Evolutionary conservation across 2,113 vertebrate genomes (phyloP).

Genomic region (Fulica atra): DNA sequence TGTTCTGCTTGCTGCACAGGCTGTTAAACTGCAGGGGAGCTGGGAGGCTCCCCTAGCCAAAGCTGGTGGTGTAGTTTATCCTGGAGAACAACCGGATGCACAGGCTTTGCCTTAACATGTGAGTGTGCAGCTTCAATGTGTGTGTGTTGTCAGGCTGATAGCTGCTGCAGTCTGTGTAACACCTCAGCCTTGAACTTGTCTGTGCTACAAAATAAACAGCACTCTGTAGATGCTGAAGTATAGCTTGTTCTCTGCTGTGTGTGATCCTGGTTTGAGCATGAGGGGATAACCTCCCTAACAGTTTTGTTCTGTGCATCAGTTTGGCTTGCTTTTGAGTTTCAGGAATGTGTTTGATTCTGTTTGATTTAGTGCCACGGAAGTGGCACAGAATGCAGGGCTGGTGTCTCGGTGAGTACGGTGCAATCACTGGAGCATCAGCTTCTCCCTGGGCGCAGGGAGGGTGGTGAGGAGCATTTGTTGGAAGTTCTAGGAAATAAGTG

Average conservation of each 20-base stretch:
- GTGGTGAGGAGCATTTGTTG: not conserved
- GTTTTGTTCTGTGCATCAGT: not conserved
- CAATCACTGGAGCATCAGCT: accelerated
- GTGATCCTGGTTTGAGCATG: not conserved
- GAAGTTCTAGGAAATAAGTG: not conserved
- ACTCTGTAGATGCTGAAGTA: accelerated
- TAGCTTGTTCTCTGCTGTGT: not conserved
- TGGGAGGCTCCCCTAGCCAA: not conserved
- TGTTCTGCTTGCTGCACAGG: not conserved
- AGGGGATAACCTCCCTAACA: not conserved
- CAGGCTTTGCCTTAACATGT: not conserved
- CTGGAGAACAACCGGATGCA: accelerated
- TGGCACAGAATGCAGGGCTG: not conserved
- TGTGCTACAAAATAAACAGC: not conserved
- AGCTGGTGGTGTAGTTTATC: not conserved
- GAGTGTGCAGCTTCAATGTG: not conserved
- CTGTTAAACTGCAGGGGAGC: not conserved
- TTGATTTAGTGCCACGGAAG: accelerated
- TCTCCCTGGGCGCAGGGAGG: not conserved
- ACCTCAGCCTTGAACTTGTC: not conserved
- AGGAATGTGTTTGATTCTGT: not conserved
- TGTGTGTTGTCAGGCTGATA: not conserved
- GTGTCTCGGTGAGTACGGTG: not conserved
- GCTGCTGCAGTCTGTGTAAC: accelerated
- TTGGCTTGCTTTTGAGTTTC: not conserved